Conservation (phyloP, 2,113 vertebrate species). For the Pogonocichla stellata region DNA sequence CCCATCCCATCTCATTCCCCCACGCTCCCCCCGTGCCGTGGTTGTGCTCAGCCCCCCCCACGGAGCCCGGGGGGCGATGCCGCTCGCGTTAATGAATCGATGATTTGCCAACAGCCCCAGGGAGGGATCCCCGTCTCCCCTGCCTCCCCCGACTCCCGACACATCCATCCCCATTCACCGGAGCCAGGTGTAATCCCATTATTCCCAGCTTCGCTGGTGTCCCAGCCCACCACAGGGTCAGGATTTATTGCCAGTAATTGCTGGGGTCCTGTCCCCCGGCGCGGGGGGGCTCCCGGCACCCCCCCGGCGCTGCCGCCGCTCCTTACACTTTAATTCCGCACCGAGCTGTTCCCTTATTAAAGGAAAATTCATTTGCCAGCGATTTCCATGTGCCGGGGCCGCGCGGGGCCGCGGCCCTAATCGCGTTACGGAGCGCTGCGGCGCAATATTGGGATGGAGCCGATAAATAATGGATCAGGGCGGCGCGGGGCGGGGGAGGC, state of each 20-base stretch:
- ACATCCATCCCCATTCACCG: background rate
- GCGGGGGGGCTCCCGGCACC: background rate
- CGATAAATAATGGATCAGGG: conserved; percentile 47
- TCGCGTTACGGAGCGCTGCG: conserved; percentile 12
- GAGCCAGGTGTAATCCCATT: conserved; percentile 26
- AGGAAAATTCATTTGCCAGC: conserved; percentile 69
- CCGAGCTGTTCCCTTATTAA: conserved; percentile 55
- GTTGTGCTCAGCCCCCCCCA: background rate
- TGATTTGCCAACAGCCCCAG: conserved; percentile 18
- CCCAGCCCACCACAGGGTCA: background rate
- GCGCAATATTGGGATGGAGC: conserved; percentile 25
- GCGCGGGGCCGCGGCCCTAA: conserved; percentile 30
- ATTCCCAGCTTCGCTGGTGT: background rate
- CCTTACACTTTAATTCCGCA: conserved; percentile 38
- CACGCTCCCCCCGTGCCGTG: fast-evolving
- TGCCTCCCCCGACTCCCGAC: background rate
- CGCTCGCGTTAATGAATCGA: conserved; percentile 32
- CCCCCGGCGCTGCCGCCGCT: background rate
- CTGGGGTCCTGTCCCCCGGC: background rate
- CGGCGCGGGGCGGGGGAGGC: background rate
- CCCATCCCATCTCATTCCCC: background rate
- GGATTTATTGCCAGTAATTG: conserved; percentile 56
- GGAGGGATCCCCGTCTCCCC: background rate
- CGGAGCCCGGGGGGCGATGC: background rate
- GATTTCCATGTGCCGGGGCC: conserved; percentile 52